These are phyloP conservation scores for Cyrtonyx montezumae DNA, from an alignment of 2,113 vertebrate species.

Conservation along the genomic window DNA sequence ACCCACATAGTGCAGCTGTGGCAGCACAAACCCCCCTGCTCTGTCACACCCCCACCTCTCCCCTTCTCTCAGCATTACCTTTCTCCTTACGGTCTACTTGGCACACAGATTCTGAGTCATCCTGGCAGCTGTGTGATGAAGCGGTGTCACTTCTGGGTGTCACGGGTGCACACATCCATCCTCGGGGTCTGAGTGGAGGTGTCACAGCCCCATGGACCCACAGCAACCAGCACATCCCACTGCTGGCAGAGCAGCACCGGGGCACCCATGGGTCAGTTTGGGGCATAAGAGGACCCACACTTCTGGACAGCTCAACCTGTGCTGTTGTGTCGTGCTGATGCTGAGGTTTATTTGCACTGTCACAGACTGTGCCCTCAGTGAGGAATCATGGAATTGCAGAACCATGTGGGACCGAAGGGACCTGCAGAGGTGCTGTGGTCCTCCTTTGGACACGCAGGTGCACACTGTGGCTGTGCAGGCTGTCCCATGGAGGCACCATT, in stretches of 20 bases:
- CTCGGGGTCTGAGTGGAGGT: background rate
- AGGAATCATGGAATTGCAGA: too few species aligned
- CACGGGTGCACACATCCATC: background rate
- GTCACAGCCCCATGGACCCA: background rate
- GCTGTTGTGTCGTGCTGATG: rapidly evolving
- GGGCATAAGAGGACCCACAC: background rate
- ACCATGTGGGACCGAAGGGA: too few species aligned
- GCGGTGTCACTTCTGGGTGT: rapidly evolving
- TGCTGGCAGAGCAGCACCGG: background rate
- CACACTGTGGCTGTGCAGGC: background rate
- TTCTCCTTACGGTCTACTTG: rapidly evolving
- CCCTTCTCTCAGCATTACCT: background rate
- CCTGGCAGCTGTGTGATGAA: background rate
- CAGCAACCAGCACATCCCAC: background rate
- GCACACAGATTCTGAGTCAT: rapidly evolving
- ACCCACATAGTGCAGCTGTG: background rate
- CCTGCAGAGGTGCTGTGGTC: too few species aligned
- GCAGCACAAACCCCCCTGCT: rapidly evolving
- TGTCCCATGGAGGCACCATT: background rate
- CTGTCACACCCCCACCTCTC: rapidly evolving
- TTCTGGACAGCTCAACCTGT: background rate
- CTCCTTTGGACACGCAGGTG: background rate
- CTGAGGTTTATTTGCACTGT: background rate
- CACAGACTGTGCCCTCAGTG: too few species aligned
- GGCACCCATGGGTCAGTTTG: too few species aligned